These are phyloP conservation scores for Mohoua ochrocephala DNA, from an alignment of 2,113 vertebrate species.

Conservation along the genomic window DNA sequence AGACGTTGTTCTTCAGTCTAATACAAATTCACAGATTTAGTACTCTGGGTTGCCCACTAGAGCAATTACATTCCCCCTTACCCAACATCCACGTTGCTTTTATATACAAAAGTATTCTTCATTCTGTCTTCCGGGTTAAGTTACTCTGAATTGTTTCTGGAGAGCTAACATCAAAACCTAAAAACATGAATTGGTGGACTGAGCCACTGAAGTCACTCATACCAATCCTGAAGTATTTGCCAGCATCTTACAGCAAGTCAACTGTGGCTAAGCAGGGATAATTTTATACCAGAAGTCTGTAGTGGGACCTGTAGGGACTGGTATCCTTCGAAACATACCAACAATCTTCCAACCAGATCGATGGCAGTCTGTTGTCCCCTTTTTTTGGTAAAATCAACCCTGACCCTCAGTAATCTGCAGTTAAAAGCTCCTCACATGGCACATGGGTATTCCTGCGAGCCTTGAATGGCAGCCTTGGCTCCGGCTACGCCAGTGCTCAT, in stretches of 20 bases:
- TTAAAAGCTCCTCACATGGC: neutral
- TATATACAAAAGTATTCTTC: neutral
- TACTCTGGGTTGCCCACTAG: neutral
- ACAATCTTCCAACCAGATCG: neutral
- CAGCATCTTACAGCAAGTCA: neutral
- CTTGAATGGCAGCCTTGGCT: neutral
- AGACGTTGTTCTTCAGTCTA: neutral
- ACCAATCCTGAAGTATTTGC: neutral
- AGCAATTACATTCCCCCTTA: neutral
- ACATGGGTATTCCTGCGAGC: rapidly evolving
- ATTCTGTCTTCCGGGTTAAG: neutral
- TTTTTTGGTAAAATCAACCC: neutral
- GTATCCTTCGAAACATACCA: neutral
- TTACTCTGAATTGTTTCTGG: neutral
- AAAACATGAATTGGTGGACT: neutral
- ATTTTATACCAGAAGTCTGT: neutral
- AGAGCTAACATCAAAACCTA: neutral
- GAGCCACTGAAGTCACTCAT: neutral
- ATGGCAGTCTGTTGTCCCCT: neutral
- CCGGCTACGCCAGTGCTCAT: rapidly evolving
- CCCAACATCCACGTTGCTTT: neutral
- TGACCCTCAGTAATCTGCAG: neutral
- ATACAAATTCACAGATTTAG: neutral
- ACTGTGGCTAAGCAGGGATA: neutral
- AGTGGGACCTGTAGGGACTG: neutral